Conservation (phyloP, 2,888 invertebrate species). For the Octodonta nipae region DNA sequence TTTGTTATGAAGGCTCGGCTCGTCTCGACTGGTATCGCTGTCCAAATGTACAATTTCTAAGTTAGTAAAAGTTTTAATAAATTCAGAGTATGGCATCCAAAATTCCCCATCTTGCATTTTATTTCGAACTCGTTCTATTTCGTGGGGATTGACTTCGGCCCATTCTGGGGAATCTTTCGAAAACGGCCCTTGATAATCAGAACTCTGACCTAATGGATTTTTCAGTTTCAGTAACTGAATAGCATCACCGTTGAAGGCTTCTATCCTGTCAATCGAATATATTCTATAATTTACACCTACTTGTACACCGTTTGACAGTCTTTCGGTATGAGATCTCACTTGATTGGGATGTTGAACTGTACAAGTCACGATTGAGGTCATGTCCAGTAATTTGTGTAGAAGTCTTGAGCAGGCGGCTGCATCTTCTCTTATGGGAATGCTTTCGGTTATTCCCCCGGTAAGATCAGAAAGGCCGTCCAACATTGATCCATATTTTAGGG, state of each 20-base stretch:
- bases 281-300: constrained; percentile 69
- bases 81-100: constrained; percentile 72
- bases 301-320: constrained; percentile 53
- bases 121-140: constrained; percentile 55
- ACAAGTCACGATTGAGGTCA: constrained; percentile 75
- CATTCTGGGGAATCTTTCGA: constrained; percentile 55
- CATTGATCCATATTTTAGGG: constrained; percentile 79
- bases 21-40: constrained; percentile 73
- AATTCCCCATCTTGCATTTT: constrained; percentile 27
- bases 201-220: constrained; percentile 50
- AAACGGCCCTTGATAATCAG: constrained; percentile 60
- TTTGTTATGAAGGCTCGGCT: constrained; percentile 62
- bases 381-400: constrained; percentile 57
- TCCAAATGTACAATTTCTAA: constrained; percentile 67
- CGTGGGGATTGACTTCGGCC: constrained; percentile 57
- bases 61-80: constrained; percentile 67
- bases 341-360: constrained; percentile 46
- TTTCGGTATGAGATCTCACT: constrained; percentile 37
- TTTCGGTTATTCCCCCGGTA: constrained; percentile 80
- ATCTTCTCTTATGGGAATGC: constrained; percentile 57
- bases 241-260: constrained; percentile 56
- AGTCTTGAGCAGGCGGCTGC: constrained; percentile 52
- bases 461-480: constrained; percentile 78
- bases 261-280: constrained; percentile 59
- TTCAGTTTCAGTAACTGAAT: constrained; percentile 57